These are phyloP conservation scores for Pycnonotus jocosus DNA, from an alignment of 2,113 vertebrate genomes.

Conservation along the genomic window DNA sequence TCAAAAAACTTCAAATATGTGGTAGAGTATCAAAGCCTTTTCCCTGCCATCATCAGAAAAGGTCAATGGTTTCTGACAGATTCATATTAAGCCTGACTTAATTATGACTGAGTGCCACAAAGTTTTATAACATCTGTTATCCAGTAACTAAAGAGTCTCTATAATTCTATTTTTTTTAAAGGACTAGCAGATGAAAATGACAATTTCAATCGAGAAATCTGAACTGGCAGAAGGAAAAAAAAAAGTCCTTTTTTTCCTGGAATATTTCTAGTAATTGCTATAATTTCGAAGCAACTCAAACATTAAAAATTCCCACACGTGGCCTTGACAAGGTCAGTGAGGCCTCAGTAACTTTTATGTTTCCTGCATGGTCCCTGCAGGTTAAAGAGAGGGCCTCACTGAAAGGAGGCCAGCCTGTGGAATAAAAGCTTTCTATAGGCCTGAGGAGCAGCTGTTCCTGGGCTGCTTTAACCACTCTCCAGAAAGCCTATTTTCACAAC, in stretches of 20 bases:
- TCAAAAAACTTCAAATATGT: conserved; percentile 67
- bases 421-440: conserved; percentile 59
- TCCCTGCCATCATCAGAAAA: conserved; percentile 68
- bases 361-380: conserved; percentile 66
- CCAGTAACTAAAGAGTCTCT: conserved; percentile 44
- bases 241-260: conserved; percentile 70
- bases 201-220: conserved; percentile 56
- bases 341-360: conserved; percentile 72
- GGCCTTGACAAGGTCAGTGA: conserved; percentile 84
- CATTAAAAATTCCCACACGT: conserved; percentile 88
- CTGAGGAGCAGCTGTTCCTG: conserved; percentile 54
- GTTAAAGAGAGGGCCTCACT: conserved; percentile 57
- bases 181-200: conserved; percentile 72
- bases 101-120: conserved; percentile 46
- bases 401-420: conserved; percentile 53
- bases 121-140: conserved; percentile 67
- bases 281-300: conserved; percentile 90
- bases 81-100: conserved; percentile 71
- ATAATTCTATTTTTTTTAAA: conserved; percentile 57
- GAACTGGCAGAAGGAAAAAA: conserved; percentile 41
- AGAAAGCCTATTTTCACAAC: background rate
- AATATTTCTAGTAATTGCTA: conserved; percentile 89
- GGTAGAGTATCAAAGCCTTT: conserved; percentile 71
- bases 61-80: conserved; percentile 76
- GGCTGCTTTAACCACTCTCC: background rate